These are phyloP conservation scores for Chrysomela aeneicollis DNA, from an alignment of 2,888 invertebrate species.

Conservation along the genomic window DNA sequence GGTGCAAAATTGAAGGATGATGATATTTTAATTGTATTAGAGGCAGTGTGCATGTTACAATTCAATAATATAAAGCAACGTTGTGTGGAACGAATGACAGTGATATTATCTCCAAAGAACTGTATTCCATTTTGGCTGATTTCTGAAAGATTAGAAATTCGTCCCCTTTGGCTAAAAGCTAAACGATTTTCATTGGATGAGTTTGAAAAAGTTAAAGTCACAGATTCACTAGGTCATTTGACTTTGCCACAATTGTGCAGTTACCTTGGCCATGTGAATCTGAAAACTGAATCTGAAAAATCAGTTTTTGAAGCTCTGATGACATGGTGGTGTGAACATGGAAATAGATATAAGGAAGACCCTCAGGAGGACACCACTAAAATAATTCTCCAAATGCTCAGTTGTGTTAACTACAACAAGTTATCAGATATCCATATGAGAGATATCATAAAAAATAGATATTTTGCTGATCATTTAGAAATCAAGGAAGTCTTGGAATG, in stretches of 20 bases:
- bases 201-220: conserved; percentile 52
- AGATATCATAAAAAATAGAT: conserved; percentile 51
- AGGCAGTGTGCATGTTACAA: conserved; percentile 60
- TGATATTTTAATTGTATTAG: conserved; percentile 53
- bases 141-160: conserved; percentile 51
- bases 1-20: conserved; percentile 50
- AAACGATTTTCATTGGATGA: conserved; percentile 55
- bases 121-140: conserved; percentile 56
- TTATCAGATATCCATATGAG: conserved; percentile 46
- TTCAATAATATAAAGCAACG: conserved; percentile 54
- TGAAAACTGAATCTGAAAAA: conserved; percentile 51
- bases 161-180: conserved; percentile 54
- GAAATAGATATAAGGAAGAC: conserved; percentile 27
- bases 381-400: conserved; percentile 49
- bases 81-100: conserved; percentile 48
- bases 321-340: conserved; percentile 58
- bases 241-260: conserved; percentile 52
- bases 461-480: conserved; percentile 45
- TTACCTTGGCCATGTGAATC: conserved; percentile 55
- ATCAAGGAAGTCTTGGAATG: conserved; percentile 48
- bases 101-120: conserved; percentile 47
- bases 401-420: conserved; percentile 53
- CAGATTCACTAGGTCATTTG: conserved; percentile 50
- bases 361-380: conserved; percentile 13
- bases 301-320: conserved; percentile 56